A percentile compares a stretch with the other conserved stretches of the same genome.
Conservation (phyloP, 2,113 vertebrate genomes). For the Engraulis encrasicolus region DNA sequence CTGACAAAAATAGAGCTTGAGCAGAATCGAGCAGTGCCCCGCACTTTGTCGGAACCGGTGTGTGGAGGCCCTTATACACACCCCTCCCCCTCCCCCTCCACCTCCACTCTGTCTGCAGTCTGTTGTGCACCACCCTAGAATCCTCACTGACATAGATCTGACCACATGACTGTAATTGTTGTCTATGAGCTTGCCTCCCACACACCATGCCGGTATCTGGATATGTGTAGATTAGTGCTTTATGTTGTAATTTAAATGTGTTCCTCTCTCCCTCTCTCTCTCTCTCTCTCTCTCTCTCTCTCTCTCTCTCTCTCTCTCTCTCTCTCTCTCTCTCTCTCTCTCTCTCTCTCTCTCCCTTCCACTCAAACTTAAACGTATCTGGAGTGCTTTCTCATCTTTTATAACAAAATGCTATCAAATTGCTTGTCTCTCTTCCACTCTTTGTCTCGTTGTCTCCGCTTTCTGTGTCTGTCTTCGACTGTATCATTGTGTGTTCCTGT, state of each 20-base stretch:
- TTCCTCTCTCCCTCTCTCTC: background rate
- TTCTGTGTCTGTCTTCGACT: background rate
- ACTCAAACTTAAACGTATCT: background rate
- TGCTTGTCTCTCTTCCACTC: slow-evolving; percentile 28
- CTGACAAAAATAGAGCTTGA: too few relatives aligned
- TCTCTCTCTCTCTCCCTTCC: background rate
- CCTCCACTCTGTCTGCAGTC: background rate
- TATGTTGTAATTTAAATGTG: background rate
- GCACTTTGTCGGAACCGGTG: too few relatives aligned
- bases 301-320: background rate
- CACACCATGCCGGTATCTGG: background rate
- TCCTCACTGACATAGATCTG: background rate
- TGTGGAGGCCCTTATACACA: too few relatives aligned
- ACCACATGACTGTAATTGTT: background rate
- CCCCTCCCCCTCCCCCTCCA: background rate
- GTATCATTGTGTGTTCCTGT: background rate
- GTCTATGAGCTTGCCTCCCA: background rate
- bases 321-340: background rate
- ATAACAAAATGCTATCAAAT: slow-evolving; percentile 9
- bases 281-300: slow-evolving; percentile 23
- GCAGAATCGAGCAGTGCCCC: too few relatives aligned
- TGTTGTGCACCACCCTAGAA: background rate
- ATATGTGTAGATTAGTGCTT: background rate
- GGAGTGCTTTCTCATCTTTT: slow-evolving; percentile 38
- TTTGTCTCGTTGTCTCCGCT: slow-evolving; percentile 25